Evolutionary conservation across 2,113 vertebrate genomes (phyloP).

Genomic region (Planiliza haematocheilus): DNA sequence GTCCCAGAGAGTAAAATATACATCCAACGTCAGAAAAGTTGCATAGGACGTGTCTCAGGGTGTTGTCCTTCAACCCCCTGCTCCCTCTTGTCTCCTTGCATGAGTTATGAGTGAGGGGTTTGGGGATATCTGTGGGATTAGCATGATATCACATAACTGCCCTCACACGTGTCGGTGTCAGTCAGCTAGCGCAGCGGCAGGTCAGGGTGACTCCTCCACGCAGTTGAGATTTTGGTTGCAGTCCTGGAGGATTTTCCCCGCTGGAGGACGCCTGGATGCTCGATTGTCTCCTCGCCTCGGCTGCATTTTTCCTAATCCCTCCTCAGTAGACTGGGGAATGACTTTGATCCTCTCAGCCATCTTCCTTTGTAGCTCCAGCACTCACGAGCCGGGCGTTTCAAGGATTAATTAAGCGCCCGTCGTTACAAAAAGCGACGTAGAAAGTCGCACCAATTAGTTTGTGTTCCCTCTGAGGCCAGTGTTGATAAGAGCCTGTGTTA

Average conservation of each 20-base stretch:
- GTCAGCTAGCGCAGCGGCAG: constrained; percentile 31
- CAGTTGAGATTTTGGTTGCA: constrained; percentile 43
- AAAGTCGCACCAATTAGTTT: constrained; percentile 69
- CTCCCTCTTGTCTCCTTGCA: neutral
- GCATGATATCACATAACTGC: constrained; percentile 60
- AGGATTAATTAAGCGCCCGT: constrained; percentile 69
- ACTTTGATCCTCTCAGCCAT: constrained; percentile 68
- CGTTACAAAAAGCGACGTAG: constrained; percentile 54
- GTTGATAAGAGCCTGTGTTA: constrained; percentile 60
- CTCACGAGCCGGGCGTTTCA: constrained; percentile 33
- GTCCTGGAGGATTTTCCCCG: constrained; percentile 57
- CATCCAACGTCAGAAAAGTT: neutral
- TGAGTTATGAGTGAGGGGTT: constrained; percentile 23
- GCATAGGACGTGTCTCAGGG: neutral
- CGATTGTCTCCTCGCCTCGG: constrained; percentile 41
- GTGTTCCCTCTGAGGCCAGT: constrained; percentile 61
- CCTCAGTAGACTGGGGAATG: constrained; percentile 40
- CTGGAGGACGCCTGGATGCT: constrained; percentile 43
- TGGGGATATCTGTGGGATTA: constrained; percentile 58
- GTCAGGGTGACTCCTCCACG: constrained; percentile 43
- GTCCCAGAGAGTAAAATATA: neutral
- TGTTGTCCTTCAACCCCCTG: neutral
- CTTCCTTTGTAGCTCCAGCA: constrained; percentile 52
- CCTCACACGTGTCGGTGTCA: constrained; percentile 56
- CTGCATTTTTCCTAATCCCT: constrained; percentile 68